Evolutionary conservation across 2,888 invertebrate species (phyloP).

Genomic region (Pemphredon lugubris): DNA sequence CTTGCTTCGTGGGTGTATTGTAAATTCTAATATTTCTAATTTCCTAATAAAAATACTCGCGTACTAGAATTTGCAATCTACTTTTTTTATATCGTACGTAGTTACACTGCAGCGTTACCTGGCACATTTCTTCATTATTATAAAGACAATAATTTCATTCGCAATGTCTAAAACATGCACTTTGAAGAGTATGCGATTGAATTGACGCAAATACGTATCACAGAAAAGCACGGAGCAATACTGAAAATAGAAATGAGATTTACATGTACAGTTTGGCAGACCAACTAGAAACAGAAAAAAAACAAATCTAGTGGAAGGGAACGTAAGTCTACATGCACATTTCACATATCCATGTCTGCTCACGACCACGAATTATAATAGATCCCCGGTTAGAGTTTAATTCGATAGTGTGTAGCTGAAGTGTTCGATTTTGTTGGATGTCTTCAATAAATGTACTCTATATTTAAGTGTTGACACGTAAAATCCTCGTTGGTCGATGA

Average conservation of each 20-base stretch:
- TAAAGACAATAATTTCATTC: conserved; percentile 67
- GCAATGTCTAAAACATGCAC: conserved; percentile 19
- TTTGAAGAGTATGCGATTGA: not conserved
- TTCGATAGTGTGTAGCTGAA: conserved; percentile 40
- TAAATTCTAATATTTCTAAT: too few relatives aligned
- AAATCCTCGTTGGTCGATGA: not conserved
- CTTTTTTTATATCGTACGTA: conserved; percentile 33
- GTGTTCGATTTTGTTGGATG: conserved; percentile 26
- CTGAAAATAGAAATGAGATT: too few relatives aligned
- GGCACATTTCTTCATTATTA: conserved; percentile 58
- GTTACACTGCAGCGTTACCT: conserved; percentile 55
- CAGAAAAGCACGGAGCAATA: too few relatives aligned
- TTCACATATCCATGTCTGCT: conserved; percentile 70
- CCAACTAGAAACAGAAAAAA: conserved; percentile 45
- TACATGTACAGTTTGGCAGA: conserved; percentile 41
- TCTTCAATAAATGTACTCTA: conserved; percentile 1
- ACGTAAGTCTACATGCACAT: conserved; percentile 39
- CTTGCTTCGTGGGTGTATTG: too few relatives aligned
- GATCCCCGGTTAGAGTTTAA: conserved; percentile 26
- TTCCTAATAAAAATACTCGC: conserved; percentile 1
- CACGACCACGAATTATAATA: conserved; percentile 51
- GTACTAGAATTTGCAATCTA: conserved; percentile 15
- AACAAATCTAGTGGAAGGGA: conserved; percentile 1
- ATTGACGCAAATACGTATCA: not conserved
- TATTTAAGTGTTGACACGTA: not conserved